Conservation (phyloP, 2,113 vertebrate genomes). For the Heterotis niloticus region DNA sequence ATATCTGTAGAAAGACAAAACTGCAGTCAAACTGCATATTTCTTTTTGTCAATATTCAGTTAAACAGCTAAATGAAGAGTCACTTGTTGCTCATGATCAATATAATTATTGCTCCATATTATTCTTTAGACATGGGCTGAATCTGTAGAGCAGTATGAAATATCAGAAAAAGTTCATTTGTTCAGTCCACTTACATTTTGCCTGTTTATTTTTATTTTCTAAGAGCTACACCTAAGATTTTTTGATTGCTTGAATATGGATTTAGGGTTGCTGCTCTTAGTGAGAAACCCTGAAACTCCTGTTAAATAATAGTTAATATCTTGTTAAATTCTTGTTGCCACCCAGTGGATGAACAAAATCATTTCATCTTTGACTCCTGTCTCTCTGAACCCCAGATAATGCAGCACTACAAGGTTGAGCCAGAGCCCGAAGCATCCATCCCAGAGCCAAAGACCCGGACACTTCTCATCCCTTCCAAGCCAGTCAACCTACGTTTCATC, state of each 20-base stretch:
- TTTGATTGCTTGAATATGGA: background rate
- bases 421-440: slow-evolving; percentile 24
- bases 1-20: too few species aligned
- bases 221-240: background rate
- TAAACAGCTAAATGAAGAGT: too few species aligned
- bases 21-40: too few species aligned
- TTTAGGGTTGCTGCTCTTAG: background rate
- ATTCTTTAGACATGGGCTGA: too few species aligned
- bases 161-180: too few species aligned
- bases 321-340: slow-evolving; percentile 4
- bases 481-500: slow-evolving; percentile 64
- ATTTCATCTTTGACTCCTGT: background rate
- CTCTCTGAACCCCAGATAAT: slow-evolving; percentile 50
- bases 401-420: slow-evolving; percentile 57
- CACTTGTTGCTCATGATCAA: too few species aligned
- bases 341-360: background rate
- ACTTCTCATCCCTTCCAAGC: slow-evolving; percentile 54
- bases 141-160: too few species aligned
- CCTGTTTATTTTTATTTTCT: too few species aligned
- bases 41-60: too few species aligned
- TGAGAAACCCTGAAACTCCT: background rate
- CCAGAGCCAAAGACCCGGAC: slow-evolving; percentile 63
- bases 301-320: background rate
- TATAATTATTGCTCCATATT: too few species aligned
- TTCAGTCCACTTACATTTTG: too few species aligned